Evolutionary conservation across 2,888 invertebrate genomes (phyloP), one percentile per base, ranked within the genome.

Genomic region (Escarpia spicata): DNA sequence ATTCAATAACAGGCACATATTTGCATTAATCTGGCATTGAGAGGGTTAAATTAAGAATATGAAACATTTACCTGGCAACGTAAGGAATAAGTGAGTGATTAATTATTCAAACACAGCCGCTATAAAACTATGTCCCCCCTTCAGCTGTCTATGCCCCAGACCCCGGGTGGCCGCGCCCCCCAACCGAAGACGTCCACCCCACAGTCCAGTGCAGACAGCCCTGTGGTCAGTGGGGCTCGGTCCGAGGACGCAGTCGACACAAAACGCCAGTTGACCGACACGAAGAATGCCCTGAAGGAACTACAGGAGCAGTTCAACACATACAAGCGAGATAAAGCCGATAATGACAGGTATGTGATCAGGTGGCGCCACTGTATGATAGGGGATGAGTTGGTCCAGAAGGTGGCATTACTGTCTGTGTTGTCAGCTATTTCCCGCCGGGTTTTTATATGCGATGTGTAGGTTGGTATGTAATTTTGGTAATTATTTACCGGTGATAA

Each of bases 301-400:
- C 96, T 98, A 19, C 98, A 98, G 95, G 98, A 98, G 94, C 98
- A 99, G 95, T 98, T 98, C 96, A 98, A 98, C 93, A 98, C 97
- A 8, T 99, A 99, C 96, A 98, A 98, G 94, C 98, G 98, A 96
- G 99, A 99, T 95, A 98, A 98, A 96, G 97, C 97, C 26, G 98
- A 98, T n/a, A 98, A 98, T 96, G 98, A 96, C 91, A 96, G 95
- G 96, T 96, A 94, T 92, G 93, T 93, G 9, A 0, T 12, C 52
- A 52, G 52, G 52, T 52, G 52, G 52, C 52, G 12, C 12, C 52
- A 52, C 52, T 3, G 52, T 12, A 52, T 12, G 12, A 12, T 12
- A 12, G 52, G 75, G 6, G 3, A 75, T 26, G 15, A 60, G 60
- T 60, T 15, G 2, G 60, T 26, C 60, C 19, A 1, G 60, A 60